Evolutionary conservation across 2,113 vertebrate species (phyloP).

Genomic region (Penelope pileata): DNA sequence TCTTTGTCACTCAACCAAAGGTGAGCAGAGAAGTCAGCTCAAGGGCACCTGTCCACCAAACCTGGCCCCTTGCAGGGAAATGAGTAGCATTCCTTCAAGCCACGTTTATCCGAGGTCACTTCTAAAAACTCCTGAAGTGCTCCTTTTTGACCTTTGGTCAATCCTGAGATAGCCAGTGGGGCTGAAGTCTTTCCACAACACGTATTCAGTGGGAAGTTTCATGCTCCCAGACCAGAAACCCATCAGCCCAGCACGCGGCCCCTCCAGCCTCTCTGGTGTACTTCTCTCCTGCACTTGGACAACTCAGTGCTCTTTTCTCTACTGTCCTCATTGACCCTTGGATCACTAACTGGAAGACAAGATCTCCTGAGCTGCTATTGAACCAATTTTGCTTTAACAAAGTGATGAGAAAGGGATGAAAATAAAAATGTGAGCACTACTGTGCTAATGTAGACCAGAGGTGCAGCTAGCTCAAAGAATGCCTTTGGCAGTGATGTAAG

Average conservation of each 20-base stretch:
- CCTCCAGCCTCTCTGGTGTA: accelerated
- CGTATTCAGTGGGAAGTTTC: not conserved
- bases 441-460: not conserved
- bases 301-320: not conserved
- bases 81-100: not conserved
- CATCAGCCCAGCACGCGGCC: not conserved
- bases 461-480: not conserved
- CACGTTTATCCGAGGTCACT: not conserved
- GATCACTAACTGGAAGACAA: not conserved
- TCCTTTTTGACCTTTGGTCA: constrained; percentile 14
- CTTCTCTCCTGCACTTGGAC: not conserved
- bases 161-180: not conserved
- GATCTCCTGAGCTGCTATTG: not conserved
- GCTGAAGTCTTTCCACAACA: not conserved
- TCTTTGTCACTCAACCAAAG: not conserved
- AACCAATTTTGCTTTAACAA: not conserved
- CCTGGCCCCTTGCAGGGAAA: not conserved
- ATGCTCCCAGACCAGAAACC: not conserved
- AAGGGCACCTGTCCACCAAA: not conserved
- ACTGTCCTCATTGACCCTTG: not conserved
- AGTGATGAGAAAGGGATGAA: not conserved
- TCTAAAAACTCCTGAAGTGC: constrained; percentile 13
- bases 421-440: not conserved
- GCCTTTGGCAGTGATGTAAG: not conserved
- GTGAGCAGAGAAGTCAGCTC: not conserved